Percentiles rank a stretch among this genome's conserved stretches.
These are phyloP conservation scores for Drosophila hydei DNA, from an alignment of 1,140 invertebrate species.

Conservation along the genomic window DNA sequence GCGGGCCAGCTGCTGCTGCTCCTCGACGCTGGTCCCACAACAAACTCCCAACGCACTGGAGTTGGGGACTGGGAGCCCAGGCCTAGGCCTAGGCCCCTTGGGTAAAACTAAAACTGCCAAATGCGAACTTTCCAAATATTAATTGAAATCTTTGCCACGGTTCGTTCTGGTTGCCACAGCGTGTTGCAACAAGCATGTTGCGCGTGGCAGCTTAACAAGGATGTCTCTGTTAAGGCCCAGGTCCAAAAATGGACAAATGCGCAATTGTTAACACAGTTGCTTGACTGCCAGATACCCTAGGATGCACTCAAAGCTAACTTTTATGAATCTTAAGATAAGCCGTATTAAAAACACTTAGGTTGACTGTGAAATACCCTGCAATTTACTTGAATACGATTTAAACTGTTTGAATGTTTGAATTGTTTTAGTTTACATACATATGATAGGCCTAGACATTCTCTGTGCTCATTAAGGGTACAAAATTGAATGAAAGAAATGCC, in stretches of 20 bases:
- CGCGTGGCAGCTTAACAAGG: constrained; percentile 23
- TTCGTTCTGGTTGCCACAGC: constrained; percentile 46
- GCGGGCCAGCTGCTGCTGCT: background rate
- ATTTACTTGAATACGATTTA: too few species aligned
- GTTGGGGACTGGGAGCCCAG: background rate
- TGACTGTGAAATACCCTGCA: background rate
- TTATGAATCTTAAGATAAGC: too few species aligned
- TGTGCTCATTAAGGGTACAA: too few species aligned
- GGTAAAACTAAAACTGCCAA: background rate
- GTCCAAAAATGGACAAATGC: constrained; percentile 32
- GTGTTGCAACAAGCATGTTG: constrained; percentile 35
- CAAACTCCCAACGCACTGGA: constrained; percentile 14
- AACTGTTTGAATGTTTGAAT: too few species aligned
- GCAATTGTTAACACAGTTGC: constrained; percentile 12
- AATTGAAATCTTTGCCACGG: constrained; percentile 42
- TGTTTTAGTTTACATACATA: too few species aligned
- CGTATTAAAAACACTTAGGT: background rate
- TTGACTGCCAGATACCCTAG: background rate
- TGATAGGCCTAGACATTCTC: too few species aligned
- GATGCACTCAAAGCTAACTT: too few species aligned
- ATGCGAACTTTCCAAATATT: constrained; percentile 36
- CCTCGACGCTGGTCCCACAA: constrained; percentile 1
- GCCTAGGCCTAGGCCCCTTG: background rate
- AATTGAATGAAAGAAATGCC: background rate
- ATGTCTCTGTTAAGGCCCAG: constrained; percentile 48